Base-by-base conservation (phyloP, 2,113 vertebrate genomes). In the Acrocephalus arundinaceus region DNA sequence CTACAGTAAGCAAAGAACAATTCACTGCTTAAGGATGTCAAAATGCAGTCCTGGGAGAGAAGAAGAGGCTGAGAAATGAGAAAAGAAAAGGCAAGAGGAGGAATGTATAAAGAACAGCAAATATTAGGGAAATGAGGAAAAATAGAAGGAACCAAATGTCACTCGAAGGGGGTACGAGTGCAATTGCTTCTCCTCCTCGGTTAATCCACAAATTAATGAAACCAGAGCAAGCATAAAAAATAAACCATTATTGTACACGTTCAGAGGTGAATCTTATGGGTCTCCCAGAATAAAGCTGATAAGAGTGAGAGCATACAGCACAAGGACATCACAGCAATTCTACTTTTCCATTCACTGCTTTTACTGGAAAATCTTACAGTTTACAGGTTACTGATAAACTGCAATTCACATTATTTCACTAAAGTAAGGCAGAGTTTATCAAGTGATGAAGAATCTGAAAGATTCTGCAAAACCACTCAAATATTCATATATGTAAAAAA, bases 1-100 rank as follows among this genome's bases (percentile, higher is more conserved):
- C 85, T 96, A 94, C 93, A 93, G 93, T 94, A 97, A 97, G 93
- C 93, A 96, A 97, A 96, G 95, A 96, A 75, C 87, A 93, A 89
- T 77, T 91, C 85, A 76, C 82, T 83, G 94, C 93, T 80, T 77
- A 90, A 84, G 31, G 66, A 84, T 96, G 96, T 96, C 94, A 96
- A 87, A 90, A 89, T 25, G 57, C 11, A 2, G 81, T 72, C 92
- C 94, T 94, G 61, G 54, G 94, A 96, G 94, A 95, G 70, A 66
- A 63, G 68, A 46, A 48, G 55, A 93, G 46, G 62, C 86, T 94
- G 96, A 96, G 94, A 67, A 94, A 97, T 96, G 94, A 81, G 96
- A 92, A 97, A 96, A 96, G 90, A 96, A 96, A 96, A 93, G 93
- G 90, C 86, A 77, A 65, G 76, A 78, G 65, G 46, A 68, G 20